Evolutionary conservation across 1,140 invertebrate genomes (phyloP), one percentile per base, ranked within the genome.

Genomic region (Drosophila parabipectinata): DNA sequence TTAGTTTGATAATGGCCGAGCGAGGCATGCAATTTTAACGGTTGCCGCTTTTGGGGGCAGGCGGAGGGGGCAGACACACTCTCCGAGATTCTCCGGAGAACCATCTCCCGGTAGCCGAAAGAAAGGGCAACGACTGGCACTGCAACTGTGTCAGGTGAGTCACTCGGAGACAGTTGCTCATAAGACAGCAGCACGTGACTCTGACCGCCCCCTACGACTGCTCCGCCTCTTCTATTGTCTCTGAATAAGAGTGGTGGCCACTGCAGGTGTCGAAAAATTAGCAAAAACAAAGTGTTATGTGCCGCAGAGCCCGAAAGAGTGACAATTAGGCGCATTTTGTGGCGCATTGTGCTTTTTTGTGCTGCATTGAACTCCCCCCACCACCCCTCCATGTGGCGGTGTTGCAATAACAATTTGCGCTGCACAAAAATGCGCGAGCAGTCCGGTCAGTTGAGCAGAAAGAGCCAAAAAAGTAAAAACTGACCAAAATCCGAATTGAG

Each of bases 331-430:
- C 83, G 83, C 72, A 79, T 83, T 88, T 85, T 85, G 77, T 83
- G 85, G 34, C 34, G 34, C 34, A 37, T 37, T 79, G 79, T 61
- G 73, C 18, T 28, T 44, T 60, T 56, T 56, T 66, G 66, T 21
- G 79, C 72, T 84, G 81, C 81, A 85, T 77, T 80, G 59, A 72
- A 84, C 77, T 84, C 50, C 81, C 72, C 53, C 67, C 72, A 30
- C 18, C 28, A 26, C 28, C n/a, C 18, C 26, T 3, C 56, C 50
- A 68, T 21, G 18, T 26, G 28, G 82, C 82, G 82, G 83, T 87
- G 88, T 79, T 88, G 83, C 83, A 87, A 87, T 87, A 82, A 77
- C 82, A 87, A 87, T 82, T 87, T 87, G 82, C 79, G 78, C 82
- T 85, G 81, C 78, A 69, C 78, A 82, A 72, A 85, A 81, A 87